Base-by-base conservation (phyloP, 2,113 vertebrate species). In the Glaucidium brasilianum region DNA sequence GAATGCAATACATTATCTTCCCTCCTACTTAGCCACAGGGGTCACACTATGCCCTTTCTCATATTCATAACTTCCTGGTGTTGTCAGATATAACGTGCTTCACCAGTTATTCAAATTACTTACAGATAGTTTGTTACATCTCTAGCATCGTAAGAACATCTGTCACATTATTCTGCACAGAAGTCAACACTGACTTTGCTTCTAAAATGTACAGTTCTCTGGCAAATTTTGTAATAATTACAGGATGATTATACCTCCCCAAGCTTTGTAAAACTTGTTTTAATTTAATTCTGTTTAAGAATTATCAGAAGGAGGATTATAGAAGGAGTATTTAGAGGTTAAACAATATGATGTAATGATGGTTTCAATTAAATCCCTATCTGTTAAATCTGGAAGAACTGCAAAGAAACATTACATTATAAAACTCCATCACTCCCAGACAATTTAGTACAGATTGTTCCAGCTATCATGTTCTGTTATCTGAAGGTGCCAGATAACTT, bases 41-140 rank as follows among this genome's bases (percentile, higher is more conserved):
- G 27, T 92, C 32, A 2, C 47, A 85, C 17, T 43, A 4, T 66
- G 23, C 18, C 29, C 17, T 41, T 92, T 47, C 56, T 91, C 68
- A 30, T 30, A 29, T 84, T 83, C 68, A 25, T 55, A 58, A 73
- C 49, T 86, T 94, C 52, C 52, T 25, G 12, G 74, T 92, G 50
- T 90, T 96, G 93, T 94, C 84, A 95, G 90, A 85, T 90, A 85
- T 11, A 91, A 90, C 94, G 82, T 94, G 93, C 81, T 96, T 97
- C 91, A 96, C 87, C 94, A 95, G 94, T 95, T 94, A 94, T 94
- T 91, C 66, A 95, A 63, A 95, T 97, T 96, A 94, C 37, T 97
- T 82, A 78, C 91, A 95, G 92, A 95, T 58, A 95, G 68, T 75
- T 97, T 96, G 75, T 84, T 92, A 63, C 83, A 78, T 83, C 77